These are phyloP conservation scores for Zaprionus kolodkinae DNA, from an alignment of 1,140 invertebrate species.

Conservation along the genomic window DNA sequence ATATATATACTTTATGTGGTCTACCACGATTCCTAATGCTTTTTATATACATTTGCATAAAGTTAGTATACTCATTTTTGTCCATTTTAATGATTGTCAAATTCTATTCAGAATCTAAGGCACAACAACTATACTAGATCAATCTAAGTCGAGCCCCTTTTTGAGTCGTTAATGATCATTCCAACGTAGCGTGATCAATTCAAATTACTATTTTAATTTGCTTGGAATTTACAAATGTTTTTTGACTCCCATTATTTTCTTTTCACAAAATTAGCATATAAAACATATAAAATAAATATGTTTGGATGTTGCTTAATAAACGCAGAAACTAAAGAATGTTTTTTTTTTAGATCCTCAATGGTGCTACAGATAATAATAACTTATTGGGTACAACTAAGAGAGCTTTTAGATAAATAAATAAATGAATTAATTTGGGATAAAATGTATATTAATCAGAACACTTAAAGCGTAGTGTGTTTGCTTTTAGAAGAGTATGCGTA, in stretches of 20 bases:
- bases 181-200: not conserved
- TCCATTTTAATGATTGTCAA: too few relatives aligned
- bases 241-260: not conserved
- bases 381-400: too few relatives aligned
- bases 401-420: too few relatives aligned
- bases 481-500: not conserved
- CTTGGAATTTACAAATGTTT: not conserved
- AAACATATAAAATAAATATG: not conserved
- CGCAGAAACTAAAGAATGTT: not conserved
- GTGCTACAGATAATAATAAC: too few relatives aligned
- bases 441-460: not conserved
- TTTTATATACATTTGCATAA: too few relatives aligned
- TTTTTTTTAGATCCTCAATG: not conserved
- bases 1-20: too few relatives aligned
- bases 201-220: not conserved
- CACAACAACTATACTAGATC: not conserved
- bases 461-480: not conserved
- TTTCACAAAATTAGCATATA: constrained; percentile 1
- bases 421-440: too few relatives aligned
- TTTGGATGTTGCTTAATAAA: not conserved
- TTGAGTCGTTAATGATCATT: constrained; percentile 6
- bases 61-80: too few relatives aligned
- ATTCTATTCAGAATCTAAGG: not conserved
- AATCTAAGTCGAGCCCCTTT: constrained; percentile 2
- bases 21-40: too few relatives aligned